A percentile compares a stretch with the other conserved stretches of the same genome.
These are phyloP conservation scores for Platerodrilus igneus DNA, from an alignment of 2,888 invertebrate genomes.

Conservation along the genomic window DNA sequence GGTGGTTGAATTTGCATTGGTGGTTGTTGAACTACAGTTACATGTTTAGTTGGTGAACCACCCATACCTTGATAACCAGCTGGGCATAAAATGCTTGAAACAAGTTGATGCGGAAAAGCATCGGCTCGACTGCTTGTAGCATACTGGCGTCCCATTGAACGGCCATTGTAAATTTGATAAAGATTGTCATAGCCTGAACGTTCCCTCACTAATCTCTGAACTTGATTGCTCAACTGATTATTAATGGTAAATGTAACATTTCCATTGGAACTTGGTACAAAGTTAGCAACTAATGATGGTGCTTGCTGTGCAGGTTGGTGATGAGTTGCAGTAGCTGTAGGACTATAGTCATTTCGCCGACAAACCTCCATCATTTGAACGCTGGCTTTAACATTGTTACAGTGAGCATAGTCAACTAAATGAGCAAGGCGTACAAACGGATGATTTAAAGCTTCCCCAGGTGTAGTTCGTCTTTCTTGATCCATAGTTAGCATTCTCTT, in stretches of 20 bases:
- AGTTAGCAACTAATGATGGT: constrained; percentile 64
- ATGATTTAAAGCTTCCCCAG: constrained; percentile 93
- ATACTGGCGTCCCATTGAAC: constrained; percentile 67
- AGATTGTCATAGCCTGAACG: constrained; percentile 74
- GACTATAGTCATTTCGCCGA: constrained; percentile 50
- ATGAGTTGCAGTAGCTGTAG: constrained; percentile 46
- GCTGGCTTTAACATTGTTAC: constrained; percentile 94
- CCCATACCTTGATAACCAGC: constrained; percentile 76
- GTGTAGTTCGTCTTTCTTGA: constrained; percentile 93
- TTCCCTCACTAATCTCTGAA: constrained; percentile 66
- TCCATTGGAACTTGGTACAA: constrained; percentile 71
- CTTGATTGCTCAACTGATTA: constrained; percentile 76
- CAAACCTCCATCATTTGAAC: constrained; percentile 96
- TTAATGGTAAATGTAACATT: constrained; percentile 93
- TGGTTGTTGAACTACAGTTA: constrained; percentile 64
- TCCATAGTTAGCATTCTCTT: constrained; percentile 99
- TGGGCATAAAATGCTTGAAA: constrained; percentile 91
- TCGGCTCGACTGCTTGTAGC: constrained; percentile 63
- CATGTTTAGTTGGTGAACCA: constrained; percentile 63
- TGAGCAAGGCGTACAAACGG: constrained; percentile 91
- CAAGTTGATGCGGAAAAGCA: constrained; percentile 85
- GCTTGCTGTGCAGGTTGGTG: constrained; percentile 50
- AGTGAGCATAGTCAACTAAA: constrained; percentile 92
- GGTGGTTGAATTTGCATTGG: constrained; percentile 75
- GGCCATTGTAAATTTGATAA: constrained; percentile 76